Evolutionary conservation across 2,113 vertebrate species (phyloP), one percentile per base, ranked within the genome.

Genomic region (Copsychus sechellarum): DNA sequence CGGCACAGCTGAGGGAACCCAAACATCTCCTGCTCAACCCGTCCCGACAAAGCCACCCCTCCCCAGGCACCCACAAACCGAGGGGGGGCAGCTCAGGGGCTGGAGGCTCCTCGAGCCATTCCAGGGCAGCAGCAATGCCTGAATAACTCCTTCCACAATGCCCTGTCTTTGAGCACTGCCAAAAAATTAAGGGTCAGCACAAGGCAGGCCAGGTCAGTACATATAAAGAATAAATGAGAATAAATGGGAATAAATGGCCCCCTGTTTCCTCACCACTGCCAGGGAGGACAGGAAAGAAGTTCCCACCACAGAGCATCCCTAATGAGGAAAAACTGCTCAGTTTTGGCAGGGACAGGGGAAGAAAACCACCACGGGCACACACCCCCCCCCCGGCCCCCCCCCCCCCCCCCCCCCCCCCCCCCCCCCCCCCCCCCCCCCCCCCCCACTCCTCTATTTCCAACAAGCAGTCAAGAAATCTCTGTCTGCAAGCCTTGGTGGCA

Each of bases 381-480:
- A 33, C 1, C 36, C 22, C 34, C 45, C 21, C 4, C 4, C 47
- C 18, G 29, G 13, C 47, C 9, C 57, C 21, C 23, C 26, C 2
- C 0, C 0, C 4, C 26, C 2, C 0, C 0, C 4, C n/a, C 1
- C 36, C 22, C 34, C 45, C 21, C 4, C 4, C 47, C 18, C 47
- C 9, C 57, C 21, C 23, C n/a, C n/a, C 1, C 36, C 21, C 34
- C 45, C 23, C 4, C 4, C 47, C 9, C 57, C 21, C 23, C 26
- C 2, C 0, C 0, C 4, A 17, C 8, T 28, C 34, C 34, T 6
- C 11, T 4, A 14, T 15, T n/a, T 3, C 71, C 53, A 13, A 47
- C 0, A 2, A 92, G 18, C 51, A 47, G 38, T 36, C 0, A 0
- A 87, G 57, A 76, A 14, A 18, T 43, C 0, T 0, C 56, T 29